Percentiles rank a stretch among this genome's conserved stretches.
phyloP scores from a whole-genome alignment of 2,113 vertebrate species.

The Paramisgurnus dabryanus region DNA sequence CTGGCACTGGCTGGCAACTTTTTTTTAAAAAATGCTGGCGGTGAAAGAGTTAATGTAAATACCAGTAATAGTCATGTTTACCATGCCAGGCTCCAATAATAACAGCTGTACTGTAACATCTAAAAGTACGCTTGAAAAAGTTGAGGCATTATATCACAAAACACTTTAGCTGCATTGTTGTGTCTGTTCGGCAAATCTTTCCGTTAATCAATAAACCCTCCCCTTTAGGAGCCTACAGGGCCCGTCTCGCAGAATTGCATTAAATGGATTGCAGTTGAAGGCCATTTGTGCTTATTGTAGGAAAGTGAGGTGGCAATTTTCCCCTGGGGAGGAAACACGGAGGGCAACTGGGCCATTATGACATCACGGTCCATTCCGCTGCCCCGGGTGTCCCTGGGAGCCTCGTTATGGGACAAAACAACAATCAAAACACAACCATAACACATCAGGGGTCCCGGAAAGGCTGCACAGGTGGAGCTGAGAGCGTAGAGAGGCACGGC shows the following conservation, averaged over 20 bases:
- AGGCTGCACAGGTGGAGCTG: neutral
- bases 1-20: no score
- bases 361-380: slow-evolving; percentile 31
- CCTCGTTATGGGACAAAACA: slow-evolving; percentile 26
- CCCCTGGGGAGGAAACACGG: slow-evolving; percentile 17
- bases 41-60: neutral
- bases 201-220: slow-evolving; percentile 20
- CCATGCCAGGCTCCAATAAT: neutral
- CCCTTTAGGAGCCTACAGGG: slow-evolving; percentile 13
- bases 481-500: neutral
- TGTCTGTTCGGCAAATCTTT: slow-evolving; percentile 13
- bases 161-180: slow-evolving; percentile 12
- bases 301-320: slow-evolving; percentile 19
- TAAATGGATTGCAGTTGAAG: slow-evolving; percentile 6
- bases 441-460: neutral
- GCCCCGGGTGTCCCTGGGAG: slow-evolving; percentile 2
- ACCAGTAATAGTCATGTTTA: neutral
- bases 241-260: neutral
- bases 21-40: no score
- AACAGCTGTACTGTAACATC: neutral
- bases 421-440: slow-evolving; percentile 12
- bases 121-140: neutral
- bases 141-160: neutral
- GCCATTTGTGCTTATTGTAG: slow-evolving; percentile 34
- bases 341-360: slow-evolving; percentile 18